A percentile compares a stretch with the other conserved stretches of the same genome.
These are phyloP conservation scores for Copsychus sechellarum DNA, from an alignment of 2,113 vertebrate genomes.

Conservation along the genomic window DNA sequence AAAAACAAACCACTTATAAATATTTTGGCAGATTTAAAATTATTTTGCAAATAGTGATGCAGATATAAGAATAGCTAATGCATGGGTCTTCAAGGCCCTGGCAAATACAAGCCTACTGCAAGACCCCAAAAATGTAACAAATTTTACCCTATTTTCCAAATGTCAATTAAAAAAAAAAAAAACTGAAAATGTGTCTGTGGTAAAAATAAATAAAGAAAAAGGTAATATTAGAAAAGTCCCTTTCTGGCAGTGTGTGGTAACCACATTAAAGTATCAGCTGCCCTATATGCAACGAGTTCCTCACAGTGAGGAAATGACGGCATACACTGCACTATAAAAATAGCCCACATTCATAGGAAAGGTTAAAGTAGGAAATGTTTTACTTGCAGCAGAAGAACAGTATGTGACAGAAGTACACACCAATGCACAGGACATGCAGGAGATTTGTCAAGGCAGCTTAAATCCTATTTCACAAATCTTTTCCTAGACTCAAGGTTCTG, in stretches of 20 bases:
- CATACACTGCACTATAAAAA: not conserved
- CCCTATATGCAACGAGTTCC: not conserved
- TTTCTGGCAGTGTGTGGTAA: not conserved
- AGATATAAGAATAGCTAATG: not conserved
- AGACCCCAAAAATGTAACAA: not conserved
- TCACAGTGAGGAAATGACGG: fast-evolving
- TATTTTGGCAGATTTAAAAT: not conserved
- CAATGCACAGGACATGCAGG: not conserved
- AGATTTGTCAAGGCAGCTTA: not conserved
- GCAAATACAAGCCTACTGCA: not conserved
- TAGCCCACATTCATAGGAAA: not conserved
- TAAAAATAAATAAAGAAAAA: not conserved
- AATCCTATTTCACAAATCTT: not conserved
- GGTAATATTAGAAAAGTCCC: not conserved
- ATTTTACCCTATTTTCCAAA: not conserved
- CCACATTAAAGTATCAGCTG: not conserved
- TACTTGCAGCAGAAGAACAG: not conserved
- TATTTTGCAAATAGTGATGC: not conserved
- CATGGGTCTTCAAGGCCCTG: not conserved
- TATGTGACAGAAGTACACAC: not conserved
- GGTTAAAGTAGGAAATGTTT: not conserved
- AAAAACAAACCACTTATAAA: not conserved
- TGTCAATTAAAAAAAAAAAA: not conserved
- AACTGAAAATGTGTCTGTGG: not conserved
- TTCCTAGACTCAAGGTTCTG: not conserved